A percentile compares a stretch with the other conserved stretches of the same genome.
Conservation (phyloP, 2,888 invertebrate genomes). For the Pachymerium ferrugineum region DNA sequence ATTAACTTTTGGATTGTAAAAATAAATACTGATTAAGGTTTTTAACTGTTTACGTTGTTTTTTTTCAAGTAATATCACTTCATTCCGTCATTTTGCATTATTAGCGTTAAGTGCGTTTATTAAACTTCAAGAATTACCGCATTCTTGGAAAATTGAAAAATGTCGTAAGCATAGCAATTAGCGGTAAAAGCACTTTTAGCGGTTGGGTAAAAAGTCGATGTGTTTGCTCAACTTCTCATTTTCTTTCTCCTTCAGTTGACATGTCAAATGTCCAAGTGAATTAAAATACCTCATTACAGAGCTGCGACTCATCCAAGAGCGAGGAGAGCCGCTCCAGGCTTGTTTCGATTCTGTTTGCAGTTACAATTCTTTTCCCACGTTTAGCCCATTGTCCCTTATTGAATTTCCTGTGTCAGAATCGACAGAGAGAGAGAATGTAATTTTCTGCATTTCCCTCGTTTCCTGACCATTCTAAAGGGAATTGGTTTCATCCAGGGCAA, state of each 20-base stretch:
- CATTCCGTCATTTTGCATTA: not conserved
- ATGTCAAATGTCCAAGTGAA: slow-evolving; percentile 8
- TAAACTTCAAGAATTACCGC: not conserved
- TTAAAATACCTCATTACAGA: slow-evolving; percentile 1
- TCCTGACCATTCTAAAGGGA: slow-evolving; percentile 9
- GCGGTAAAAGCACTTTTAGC: not conserved
- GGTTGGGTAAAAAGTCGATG: not conserved
- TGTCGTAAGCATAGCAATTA: not conserved
- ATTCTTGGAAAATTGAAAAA: not conserved
- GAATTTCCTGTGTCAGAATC: slow-evolving; percentile 13
- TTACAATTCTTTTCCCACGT: slow-evolving; percentile 13
- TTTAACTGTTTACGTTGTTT: not conserved
- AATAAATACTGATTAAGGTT: too few species aligned
- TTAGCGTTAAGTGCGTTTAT: not conserved
- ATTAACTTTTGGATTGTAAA: too few species aligned
- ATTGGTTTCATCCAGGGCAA: slow-evolving; percentile 9
- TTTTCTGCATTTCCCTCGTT: slow-evolving; percentile 13
- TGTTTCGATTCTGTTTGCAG: slow-evolving; percentile 13
- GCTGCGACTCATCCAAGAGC: not conserved
- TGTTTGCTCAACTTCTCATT: not conserved
- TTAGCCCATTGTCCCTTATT: slow-evolving; percentile 7
- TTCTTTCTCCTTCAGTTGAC: not conserved
- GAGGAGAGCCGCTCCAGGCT: not conserved
- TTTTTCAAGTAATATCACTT: not conserved
- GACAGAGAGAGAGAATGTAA: slow-evolving; percentile 13